Percentiles rank a stretch among this genome's conserved stretches.
Evolutionary conservation across 2,888 invertebrate species (phyloP).

Genomic region (Siphlonurus alternatus): DNA sequence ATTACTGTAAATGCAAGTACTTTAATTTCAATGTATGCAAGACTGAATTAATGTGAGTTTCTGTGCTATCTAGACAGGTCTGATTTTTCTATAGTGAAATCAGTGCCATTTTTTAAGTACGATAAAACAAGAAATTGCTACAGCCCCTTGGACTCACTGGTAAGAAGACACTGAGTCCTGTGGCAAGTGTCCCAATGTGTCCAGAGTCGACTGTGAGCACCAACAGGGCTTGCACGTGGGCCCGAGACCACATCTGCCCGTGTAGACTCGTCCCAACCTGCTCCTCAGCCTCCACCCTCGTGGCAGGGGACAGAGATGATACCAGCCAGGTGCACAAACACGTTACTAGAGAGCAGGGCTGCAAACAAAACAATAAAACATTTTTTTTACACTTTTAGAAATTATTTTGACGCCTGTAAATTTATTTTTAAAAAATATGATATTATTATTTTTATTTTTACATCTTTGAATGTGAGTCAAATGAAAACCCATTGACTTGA

Average conservation of each 20-base stretch:
- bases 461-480: too few relatives aligned
- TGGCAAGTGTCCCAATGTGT: constrained; percentile 40
- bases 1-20: too few relatives aligned
- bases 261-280: neutral
- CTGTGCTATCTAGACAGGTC: too few relatives aligned
- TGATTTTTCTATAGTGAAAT: constrained; percentile 19
- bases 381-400: too few relatives aligned
- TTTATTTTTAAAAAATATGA: too few relatives aligned
- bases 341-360: constrained; percentile 43
- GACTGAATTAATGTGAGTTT: too few relatives aligned
- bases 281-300: neutral
- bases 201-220: constrained; percentile 35
- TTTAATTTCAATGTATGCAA: too few relatives aligned
- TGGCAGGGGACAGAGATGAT: constrained; percentile 5
- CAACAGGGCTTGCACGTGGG: constrained; percentile 25
- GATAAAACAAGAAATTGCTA: too few relatives aligned
- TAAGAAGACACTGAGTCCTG: constrained; percentile 52
- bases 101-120: neutral
- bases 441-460: too few relatives aligned
- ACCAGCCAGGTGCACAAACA: constrained; percentile 43
- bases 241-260: constrained; percentile 10
- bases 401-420: too few relatives aligned
- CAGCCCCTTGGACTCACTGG: constrained; percentile 35
- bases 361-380: constrained; percentile 16
- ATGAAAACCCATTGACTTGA: too few relatives aligned